Evolutionary conservation across 2,797 vertebrate genomes (phyloP).

Genomic region (Rhyacichthys aspro): DNA sequence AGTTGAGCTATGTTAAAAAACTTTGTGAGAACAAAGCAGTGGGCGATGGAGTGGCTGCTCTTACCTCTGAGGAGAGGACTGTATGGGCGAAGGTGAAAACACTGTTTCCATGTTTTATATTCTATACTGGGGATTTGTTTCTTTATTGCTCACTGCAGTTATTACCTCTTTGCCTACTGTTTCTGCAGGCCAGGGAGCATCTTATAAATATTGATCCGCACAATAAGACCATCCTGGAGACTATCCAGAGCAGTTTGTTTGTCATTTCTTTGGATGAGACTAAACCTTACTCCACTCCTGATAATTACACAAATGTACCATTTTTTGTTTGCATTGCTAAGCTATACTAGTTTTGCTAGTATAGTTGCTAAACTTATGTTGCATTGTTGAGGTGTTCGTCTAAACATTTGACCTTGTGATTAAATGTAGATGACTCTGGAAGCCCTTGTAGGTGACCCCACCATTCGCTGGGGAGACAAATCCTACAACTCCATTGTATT

Average conservation of each 20-base stretch:
- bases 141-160: slow-evolving; percentile 3
- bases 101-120: neutral
- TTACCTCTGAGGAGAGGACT: slow-evolving; percentile 91
- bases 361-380: neutral
- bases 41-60: slow-evolving; percentile 85
- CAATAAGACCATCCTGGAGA: slow-evolving; percentile 88
- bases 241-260: slow-evolving; percentile 90
- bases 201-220: slow-evolving; percentile 89
- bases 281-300: slow-evolving; percentile 84
- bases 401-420: slow-evolving; percentile 16
- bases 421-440: slow-evolving; percentile 76
- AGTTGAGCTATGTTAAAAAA: slow-evolving; percentile 84
- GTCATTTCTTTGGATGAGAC: slow-evolving; percentile 84
- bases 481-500: slow-evolving; percentile 88
- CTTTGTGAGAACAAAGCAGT: slow-evolving; percentile 82
- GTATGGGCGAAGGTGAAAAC: slow-evolving; percentile 89
- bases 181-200: slow-evolving; percentile 86
- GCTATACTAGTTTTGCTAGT: neutral
- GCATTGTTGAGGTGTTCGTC: slow-evolving; percentile 2
- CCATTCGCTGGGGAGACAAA: slow-evolving; percentile 95
- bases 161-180: slow-evolving; percentile 1
- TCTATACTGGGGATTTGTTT: no score
- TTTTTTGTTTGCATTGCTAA: neutral
- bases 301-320: slow-evolving; percentile 88
- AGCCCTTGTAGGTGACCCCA: slow-evolving; percentile 84